phyloP scores from a whole-genome alignment of 2,113 vertebrate genomes.

The Eupsittula cactorum region DNA sequence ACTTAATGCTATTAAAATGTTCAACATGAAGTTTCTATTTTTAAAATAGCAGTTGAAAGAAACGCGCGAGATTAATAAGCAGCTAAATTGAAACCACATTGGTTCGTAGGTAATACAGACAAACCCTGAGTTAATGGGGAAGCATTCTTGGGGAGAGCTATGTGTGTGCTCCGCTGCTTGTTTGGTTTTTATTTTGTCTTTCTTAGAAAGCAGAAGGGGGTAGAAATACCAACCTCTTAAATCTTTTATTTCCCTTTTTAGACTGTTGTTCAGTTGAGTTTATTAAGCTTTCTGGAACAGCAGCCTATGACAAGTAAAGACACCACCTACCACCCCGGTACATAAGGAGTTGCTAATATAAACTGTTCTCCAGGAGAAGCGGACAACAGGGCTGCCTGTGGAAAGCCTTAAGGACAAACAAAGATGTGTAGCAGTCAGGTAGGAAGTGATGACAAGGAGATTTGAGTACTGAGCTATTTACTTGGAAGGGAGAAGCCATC shows the following conservation, averaged over 20 bases:
- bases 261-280: constrained; percentile 35
- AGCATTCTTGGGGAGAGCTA: constrained; percentile 40
- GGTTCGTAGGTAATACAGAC: constrained; percentile 67
- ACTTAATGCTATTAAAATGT: constrained; percentile 74
- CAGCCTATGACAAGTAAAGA: constrained; percentile 9
- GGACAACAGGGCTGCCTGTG: background rate
- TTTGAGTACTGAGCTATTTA: background rate
- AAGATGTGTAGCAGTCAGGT: background rate
- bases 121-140: constrained; percentile 61
- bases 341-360: background rate
- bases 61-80: constrained; percentile 71
- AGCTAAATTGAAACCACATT: constrained; percentile 79
- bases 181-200: constrained; percentile 65
- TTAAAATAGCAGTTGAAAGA: constrained; percentile 77
- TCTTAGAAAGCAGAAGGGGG: constrained; percentile 69
- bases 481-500: background rate
- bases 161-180: constrained; percentile 22
- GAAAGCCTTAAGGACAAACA: background rate
- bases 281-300: constrained; percentile 63
- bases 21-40: constrained; percentile 74
- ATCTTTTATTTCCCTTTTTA: constrained; percentile 38
- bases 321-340: background rate
- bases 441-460: background rate
- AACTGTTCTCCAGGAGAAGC: background rate
- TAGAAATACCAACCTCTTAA: constrained; percentile 60